Percentiles rank a stretch among this genome's conserved stretches.
These are phyloP conservation scores for Piscicola geometra DNA, from an alignment of 2,888 invertebrate genomes.

Conservation along the genomic window DNA sequence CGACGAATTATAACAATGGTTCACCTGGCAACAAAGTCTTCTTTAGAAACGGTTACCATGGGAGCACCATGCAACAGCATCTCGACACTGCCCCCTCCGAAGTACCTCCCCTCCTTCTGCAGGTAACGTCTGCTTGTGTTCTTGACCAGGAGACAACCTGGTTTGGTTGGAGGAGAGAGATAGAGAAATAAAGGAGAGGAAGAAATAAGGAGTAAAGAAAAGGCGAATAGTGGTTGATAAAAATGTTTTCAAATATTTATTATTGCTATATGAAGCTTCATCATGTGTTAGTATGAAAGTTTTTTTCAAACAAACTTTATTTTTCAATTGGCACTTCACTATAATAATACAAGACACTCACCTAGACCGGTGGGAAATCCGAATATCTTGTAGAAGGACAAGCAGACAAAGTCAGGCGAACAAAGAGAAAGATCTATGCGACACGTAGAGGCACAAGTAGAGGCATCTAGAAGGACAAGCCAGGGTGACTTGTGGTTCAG, in stretches of 20 bases:
- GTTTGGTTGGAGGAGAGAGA: too few relatives aligned
- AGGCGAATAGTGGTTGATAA: too few relatives aligned
- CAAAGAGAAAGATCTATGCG: conserved; percentile 67
- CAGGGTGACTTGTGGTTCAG: conserved; percentile 14
- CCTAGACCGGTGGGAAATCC: conserved; percentile 89
- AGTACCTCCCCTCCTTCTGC: conserved; percentile 70
- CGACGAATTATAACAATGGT: background rate
- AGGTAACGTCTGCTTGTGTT: conserved; percentile 61
- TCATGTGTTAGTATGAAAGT: too few relatives aligned
- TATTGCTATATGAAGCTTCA: too few relatives aligned
- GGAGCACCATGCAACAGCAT: conserved; percentile 60
- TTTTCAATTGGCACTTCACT: too few relatives aligned
- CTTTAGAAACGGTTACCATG: background rate
- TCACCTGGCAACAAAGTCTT: background rate
- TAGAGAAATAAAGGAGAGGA: too few relatives aligned
- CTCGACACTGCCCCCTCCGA: conserved; percentile 89
- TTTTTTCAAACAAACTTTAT: too few relatives aligned
- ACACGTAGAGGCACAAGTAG: conserved; percentile 73
- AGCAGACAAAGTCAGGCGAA: conserved; percentile 79
- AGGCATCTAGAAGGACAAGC: conserved; percentile 75
- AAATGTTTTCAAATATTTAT: too few relatives aligned
- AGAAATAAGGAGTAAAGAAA: too few relatives aligned
- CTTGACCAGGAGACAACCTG: conserved; percentile 72
- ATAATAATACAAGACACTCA: conserved; percentile 38
- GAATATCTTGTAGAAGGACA: conserved; percentile 97